Percentiles rank a stretch among this genome's conserved stretches.
Evolutionary conservation across 2,113 vertebrate species (phyloP).

Genomic region (Arenaria interpres): DNA sequence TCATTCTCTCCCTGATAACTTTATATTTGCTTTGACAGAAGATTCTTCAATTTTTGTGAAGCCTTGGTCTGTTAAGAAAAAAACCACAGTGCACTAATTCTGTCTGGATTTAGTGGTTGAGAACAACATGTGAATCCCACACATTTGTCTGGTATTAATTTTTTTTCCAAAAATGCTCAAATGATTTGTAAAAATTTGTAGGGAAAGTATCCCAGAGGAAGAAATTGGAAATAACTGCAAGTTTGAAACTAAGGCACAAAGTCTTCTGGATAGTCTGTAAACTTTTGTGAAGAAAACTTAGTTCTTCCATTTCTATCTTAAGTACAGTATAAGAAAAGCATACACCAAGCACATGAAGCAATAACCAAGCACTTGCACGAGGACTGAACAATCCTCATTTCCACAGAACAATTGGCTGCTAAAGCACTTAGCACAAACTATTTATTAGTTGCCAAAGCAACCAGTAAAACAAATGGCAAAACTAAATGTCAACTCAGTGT

Average conservation of each 20-base stretch:
- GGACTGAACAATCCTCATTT: constrained; percentile 35
- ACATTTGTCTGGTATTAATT: background rate
- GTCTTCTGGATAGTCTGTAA: background rate
- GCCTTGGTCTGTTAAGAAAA: background rate
- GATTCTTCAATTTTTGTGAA: background rate
- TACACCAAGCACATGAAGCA: background rate
- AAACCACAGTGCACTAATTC: background rate
- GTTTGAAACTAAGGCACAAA: background rate
- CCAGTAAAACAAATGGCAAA: constrained; percentile 67
- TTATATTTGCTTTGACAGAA: background rate
- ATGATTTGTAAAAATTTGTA: background rate
- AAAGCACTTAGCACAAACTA: constrained; percentile 56
- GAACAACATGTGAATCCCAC: background rate
- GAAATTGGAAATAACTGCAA: background rate
- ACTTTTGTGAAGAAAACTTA: background rate
- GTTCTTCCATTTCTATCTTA: background rate
- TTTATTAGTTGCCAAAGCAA: constrained; percentile 69
- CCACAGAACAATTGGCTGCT: constrained; percentile 44
- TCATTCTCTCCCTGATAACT: background rate
- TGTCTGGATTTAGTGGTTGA: background rate
- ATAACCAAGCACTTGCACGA: background rate
- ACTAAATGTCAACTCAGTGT: constrained; percentile 59
- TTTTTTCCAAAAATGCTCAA: background rate
- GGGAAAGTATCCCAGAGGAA: background rate
- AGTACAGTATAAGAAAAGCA: background rate